These are phyloP conservation scores for Pandemis corylana DNA, from an alignment of 2,888 invertebrate species.

Conservation along the genomic window DNA sequence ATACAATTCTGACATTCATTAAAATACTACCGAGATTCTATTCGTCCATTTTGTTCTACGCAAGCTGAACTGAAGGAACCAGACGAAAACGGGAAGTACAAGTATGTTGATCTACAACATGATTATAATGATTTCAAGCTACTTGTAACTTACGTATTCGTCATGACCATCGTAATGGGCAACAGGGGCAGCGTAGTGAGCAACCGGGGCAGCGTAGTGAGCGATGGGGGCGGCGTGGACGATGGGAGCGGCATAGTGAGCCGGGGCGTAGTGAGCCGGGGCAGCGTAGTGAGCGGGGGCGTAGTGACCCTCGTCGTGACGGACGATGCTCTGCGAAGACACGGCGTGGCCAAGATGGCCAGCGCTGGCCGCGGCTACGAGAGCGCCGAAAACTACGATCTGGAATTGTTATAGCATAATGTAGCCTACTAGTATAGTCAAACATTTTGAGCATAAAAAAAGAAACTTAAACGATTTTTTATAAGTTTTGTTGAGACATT, in stretches of 20 bases:
- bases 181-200: conserved; percentile 45
- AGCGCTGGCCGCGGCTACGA: conserved; percentile 77
- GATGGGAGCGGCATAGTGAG: conserved; percentile 41
- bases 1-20: too few species aligned
- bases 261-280: conserved; percentile 51
- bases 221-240: conserved; percentile 51
- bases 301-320: conserved; percentile 65
- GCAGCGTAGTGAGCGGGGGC: conserved; percentile 49
- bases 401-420: conserved; percentile 46
- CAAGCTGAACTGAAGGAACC: neutral
- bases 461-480: neutral
- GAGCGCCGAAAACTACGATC: conserved; percentile 71
- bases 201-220: conserved; percentile 49
- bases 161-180: conserved; percentile 53
- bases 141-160: conserved; percentile 49
- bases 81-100: too few species aligned
- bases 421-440: neutral
- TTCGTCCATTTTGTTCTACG: neutral
- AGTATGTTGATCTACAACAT: too few species aligned
- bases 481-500: too few species aligned
- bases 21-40: too few species aligned
- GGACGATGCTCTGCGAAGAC: conserved; percentile 70
- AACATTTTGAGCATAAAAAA: neutral
- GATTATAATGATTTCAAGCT: neutral
- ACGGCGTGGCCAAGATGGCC: conserved; percentile 67